Evolutionary conservation across 2,113 vertebrate species (phyloP).

Genomic region (Poecilia latipinna): DNA sequence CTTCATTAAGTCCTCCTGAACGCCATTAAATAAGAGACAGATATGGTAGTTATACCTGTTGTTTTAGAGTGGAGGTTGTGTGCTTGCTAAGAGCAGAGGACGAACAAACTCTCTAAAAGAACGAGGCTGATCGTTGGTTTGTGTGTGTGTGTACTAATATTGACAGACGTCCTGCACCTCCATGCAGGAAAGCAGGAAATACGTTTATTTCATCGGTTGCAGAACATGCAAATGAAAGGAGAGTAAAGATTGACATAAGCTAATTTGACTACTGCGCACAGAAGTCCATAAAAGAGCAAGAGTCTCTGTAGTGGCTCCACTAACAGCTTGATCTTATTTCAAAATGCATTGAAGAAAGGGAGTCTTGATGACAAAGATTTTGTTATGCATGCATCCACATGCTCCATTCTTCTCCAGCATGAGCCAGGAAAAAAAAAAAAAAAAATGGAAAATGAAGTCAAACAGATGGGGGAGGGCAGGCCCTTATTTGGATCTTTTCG

Average conservation of each 20-base stretch:
- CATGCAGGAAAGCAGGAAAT: background rate
- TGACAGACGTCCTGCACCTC: background rate
- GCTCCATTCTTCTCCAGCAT: conserved; percentile 4
- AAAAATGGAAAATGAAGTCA: conserved; percentile 29
- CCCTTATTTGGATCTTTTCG: conserved; percentile 16
- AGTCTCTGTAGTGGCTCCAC: background rate
- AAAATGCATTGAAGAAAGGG: conserved; percentile 17
- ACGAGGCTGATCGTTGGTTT: conserved; percentile 13
- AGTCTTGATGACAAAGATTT: conserved; percentile 16
- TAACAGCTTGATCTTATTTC: conserved; percentile 3
- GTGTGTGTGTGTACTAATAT: conserved; percentile 7
- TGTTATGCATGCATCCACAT: conserved; percentile 5
- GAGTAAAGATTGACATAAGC: conserved; percentile 25
- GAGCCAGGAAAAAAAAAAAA: conserved; percentile 10
- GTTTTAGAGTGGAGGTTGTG: conserved; percentile 6
- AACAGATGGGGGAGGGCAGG: conserved; percentile 23
- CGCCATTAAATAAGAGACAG: conserved; percentile 33
- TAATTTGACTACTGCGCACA: conserved; percentile 3
- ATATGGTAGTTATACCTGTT: conserved; percentile 41
- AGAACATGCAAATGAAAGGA: conserved; percentile 24
- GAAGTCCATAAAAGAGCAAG: conserved; percentile 1
- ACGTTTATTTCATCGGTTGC: conserved; percentile 15
- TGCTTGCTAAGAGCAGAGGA: background rate
- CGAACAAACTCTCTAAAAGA: background rate
- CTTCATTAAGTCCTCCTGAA: conserved; percentile 34